A percentile compares a stretch with the other conserved stretches of the same genome.
These are phyloP conservation scores for Drepanosiphum platanoidis DNA, from an alignment of 2,888 invertebrate genomes.

Conservation along the genomic window DNA sequence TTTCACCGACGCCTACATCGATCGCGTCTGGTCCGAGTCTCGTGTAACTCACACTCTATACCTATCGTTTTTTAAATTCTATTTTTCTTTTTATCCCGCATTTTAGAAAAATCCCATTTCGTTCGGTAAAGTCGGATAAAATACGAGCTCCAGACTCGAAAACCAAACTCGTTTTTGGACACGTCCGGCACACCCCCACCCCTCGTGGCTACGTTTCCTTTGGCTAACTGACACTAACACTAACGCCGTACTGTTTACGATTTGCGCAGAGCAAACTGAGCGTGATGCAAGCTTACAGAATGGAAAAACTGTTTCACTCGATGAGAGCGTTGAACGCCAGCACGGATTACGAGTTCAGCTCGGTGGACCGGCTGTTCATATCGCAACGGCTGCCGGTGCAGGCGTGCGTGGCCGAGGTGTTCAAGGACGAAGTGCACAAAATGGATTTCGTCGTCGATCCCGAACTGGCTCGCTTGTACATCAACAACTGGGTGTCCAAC, in stretches of 20 bases:
- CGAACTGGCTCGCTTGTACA: constrained; percentile 71
- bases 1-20: no score
- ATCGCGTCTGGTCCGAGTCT: no score
- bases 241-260: background rate
- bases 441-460: constrained; percentile 75
- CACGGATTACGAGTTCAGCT: constrained; percentile 77
- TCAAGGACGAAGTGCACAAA: constrained; percentile 68
- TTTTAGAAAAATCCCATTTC: no score
- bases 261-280: constrained; percentile 74
- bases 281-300: constrained; percentile 77
- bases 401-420: constrained; percentile 76
- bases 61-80: no score
- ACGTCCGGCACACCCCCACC: no score
- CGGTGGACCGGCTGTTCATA: constrained; percentile 82
- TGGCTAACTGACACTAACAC: no score
- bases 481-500: constrained; percentile 82
- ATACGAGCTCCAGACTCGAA: no score
- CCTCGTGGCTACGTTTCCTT: no score
- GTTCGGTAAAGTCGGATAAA: no score
- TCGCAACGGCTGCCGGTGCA: constrained; percentile 72
- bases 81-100: no score
- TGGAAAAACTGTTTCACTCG: constrained; percentile 74
- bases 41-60: no score
- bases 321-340: constrained; percentile 70
- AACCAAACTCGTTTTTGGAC: no score